Evolutionary conservation across 37 sponge, comb jelly and placozoan species (phyloP).

Genomic region (Aphrocallistes beatrix): DNA sequence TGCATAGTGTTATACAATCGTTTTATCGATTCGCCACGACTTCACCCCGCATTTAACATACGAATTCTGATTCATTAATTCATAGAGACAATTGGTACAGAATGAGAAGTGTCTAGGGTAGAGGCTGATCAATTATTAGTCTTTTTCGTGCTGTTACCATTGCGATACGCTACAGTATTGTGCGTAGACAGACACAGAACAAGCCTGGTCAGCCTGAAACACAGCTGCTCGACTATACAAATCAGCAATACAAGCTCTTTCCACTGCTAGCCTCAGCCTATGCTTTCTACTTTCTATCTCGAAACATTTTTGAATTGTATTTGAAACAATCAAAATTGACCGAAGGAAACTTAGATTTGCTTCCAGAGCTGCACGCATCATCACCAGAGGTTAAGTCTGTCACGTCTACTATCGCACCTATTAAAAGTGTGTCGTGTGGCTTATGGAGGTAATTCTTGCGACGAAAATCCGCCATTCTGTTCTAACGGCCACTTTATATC

Average conservation of each 20-base stretch:
- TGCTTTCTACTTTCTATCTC: constrained; percentile 42
- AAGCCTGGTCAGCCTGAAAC: constrained; percentile 42
- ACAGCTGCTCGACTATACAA: constrained; percentile 76
- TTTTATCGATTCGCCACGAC: no score
- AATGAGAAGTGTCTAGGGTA: no score
- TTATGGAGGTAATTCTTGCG: no score
- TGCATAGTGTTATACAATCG: no score
- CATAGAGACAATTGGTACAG: no score
- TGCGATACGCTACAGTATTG: constrained; percentile 76
- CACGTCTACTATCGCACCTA: constrained; percentile 26
- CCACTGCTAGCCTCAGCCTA: constrained; percentile 72
- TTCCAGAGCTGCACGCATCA: constrained; percentile 88
- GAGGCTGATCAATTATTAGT: not conserved
- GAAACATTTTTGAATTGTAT: constrained; percentile 43
- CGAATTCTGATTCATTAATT: no score
- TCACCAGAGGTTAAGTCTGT: constrained; percentile 80
- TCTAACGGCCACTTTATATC: no score
- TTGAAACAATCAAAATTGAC: constrained; percentile 26
- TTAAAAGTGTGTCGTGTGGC: no score
- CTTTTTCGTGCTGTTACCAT: constrained; percentile 68
- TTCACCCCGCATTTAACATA: no score
- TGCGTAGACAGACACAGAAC: constrained; percentile 63
- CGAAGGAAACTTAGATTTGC: constrained; percentile 47
- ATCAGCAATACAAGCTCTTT: constrained; percentile 78
- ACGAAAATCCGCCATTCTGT: no score